Percentiles rank a stretch among this genome's conserved stretches.
Conservation (phyloP, 2,888 invertebrate species). For the Tipula vernalis region DNA sequence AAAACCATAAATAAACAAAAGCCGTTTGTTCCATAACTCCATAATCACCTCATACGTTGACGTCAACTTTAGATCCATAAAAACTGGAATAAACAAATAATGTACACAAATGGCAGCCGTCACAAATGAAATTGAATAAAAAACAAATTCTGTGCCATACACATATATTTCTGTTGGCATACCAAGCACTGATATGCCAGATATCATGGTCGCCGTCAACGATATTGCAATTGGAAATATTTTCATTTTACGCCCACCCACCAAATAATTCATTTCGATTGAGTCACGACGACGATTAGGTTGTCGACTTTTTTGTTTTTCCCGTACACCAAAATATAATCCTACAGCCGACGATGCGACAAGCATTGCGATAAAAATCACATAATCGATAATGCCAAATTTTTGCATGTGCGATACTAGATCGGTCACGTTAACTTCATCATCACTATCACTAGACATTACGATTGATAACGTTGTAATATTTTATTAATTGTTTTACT, state of each 20-base stretch:
- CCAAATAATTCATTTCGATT: not conserved
- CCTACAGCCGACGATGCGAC: not conserved
- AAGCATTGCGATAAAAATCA: not conserved
- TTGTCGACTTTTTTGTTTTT: not conserved
- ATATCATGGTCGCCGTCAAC: slow-evolving; percentile 33
- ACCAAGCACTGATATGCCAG: slow-evolving; percentile 62
- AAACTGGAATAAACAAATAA: slow-evolving; percentile 53
- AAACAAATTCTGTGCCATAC: slow-evolving; percentile 62
- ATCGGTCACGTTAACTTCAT: not conserved
- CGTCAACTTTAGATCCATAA: slow-evolving; percentile 47
- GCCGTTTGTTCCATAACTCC: not conserved
- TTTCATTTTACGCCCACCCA: not conserved
- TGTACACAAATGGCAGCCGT: slow-evolving; percentile 43
- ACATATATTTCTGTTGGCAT: slow-evolving; percentile 67
- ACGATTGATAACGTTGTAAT: no score
- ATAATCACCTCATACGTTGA: slow-evolving; percentile 57
- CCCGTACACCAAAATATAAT: not conserved
- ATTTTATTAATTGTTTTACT: no score
- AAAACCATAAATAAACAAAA: not conserved
- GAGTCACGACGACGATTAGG: not conserved
- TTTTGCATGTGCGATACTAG: not conserved
- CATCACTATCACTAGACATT: not conserved
- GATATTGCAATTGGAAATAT: not conserved
- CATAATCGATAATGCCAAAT: not conserved
- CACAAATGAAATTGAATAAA: slow-evolving; percentile 34